Evolutionary conservation across 2,113 vertebrate genomes (phyloP).

Genomic region (Pycnonotus jocosus): DNA sequence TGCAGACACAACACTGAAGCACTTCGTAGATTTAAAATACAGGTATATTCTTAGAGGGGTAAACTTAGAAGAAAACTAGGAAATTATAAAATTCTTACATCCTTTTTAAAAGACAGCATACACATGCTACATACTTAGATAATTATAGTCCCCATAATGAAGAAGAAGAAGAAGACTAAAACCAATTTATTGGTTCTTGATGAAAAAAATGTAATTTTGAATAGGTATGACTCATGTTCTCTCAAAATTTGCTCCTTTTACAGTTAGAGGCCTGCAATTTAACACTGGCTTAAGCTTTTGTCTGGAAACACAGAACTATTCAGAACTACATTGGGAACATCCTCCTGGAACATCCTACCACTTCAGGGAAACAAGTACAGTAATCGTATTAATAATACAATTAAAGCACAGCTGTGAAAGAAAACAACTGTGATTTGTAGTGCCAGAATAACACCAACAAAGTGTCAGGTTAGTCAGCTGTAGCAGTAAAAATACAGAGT

Average conservation of each 20-base stretch:
- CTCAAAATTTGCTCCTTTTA: background rate
- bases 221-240: background rate
- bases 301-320: background rate
- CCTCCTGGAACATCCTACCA: background rate
- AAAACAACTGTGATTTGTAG: background rate
- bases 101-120: background rate
- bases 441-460: background rate
- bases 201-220: background rate
- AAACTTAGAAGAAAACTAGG: background rate
- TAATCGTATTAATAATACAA: background rate
- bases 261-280: background rate
- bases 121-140: background rate
- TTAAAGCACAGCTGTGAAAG: background rate
- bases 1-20: background rate
- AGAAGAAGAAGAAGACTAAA: background rate
- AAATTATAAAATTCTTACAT: background rate
- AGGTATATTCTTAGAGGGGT: background rate
- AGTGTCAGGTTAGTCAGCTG: rapidly evolving
- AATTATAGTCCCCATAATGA: background rate
- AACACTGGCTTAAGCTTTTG: background rate
- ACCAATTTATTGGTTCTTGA: background rate
- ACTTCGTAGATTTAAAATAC: background rate
- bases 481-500: background rate
- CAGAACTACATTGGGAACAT: background rate
- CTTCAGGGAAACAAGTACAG: background rate